Evolutionary conservation across 2,797 vertebrate genomes (phyloP).

Genomic region (Lagocephalus sceleratus): DNA sequence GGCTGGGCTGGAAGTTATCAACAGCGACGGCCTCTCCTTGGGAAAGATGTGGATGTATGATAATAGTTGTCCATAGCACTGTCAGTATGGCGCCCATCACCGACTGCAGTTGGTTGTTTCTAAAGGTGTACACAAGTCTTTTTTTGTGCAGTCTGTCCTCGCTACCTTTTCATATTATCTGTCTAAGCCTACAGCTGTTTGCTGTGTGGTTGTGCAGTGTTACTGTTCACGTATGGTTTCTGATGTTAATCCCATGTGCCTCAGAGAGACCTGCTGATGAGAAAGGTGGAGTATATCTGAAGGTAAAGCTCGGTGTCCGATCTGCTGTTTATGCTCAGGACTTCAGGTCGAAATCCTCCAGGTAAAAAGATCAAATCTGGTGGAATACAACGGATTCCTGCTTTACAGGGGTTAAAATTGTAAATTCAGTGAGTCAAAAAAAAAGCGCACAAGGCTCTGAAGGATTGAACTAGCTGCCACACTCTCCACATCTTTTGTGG

Average conservation of each 20-base stretch:
- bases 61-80: slow-evolving; percentile 11
- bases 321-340: slow-evolving; percentile 25
- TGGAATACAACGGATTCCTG: too few species aligned
- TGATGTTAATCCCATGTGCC: slow-evolving; percentile 37
- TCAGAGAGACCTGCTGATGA: slow-evolving; percentile 37
- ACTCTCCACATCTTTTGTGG: slow-evolving; percentile 19
- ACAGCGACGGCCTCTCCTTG: slow-evolving; percentile 76
- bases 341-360: too few species aligned
- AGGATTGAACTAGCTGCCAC: slow-evolving; percentile 18
- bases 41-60: slow-evolving; percentile 81
- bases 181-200: slow-evolving; percentile 9
- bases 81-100: slow-evolving; percentile 7
- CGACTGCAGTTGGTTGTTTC: slow-evolving; percentile 21
- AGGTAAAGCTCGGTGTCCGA: slow-evolving; percentile 16
- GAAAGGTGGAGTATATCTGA: not conserved
- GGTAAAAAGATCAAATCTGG: too few species aligned
- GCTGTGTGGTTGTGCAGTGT: not conserved
- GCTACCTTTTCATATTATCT: slow-evolving; percentile 6
- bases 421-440: slow-evolving; percentile 16
- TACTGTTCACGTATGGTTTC: slow-evolving; percentile 20
- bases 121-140: slow-evolving; percentile 4
- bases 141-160: not conserved
- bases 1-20: slow-evolving; percentile 83
- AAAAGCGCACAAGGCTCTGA: slow-evolving; percentile 7
- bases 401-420: not conserved